These are phyloP conservation scores for Eudemis profundana DNA, from an alignment of 2,888 invertebrate species.

Conservation along the genomic window DNA sequence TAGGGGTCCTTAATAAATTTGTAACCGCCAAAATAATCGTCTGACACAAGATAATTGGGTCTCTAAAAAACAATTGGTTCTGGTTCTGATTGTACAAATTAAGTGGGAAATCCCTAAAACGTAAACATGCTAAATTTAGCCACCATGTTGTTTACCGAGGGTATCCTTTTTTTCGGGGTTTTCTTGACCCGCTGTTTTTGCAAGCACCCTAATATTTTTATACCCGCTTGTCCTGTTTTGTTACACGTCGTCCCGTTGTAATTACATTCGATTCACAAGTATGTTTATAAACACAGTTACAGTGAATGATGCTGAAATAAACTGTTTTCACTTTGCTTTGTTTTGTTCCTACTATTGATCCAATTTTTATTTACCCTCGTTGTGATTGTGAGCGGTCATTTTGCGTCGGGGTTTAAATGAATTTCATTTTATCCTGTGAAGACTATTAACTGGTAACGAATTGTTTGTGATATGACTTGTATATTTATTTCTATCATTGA, in stretches of 20 bases:
- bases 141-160: conserved; percentile 31
- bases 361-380: conserved; percentile 31
- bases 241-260: conserved; percentile 64
- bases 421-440: conserved; percentile 4
- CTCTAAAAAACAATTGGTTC: conserved; percentile 18
- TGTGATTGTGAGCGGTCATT: conserved; percentile 38
- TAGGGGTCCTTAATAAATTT: neutral
- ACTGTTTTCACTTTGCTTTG: conserved; percentile 41
- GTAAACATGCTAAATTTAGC: conserved; percentile 26
- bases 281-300: conserved; percentile 25
- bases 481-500: conserved; percentile 5
- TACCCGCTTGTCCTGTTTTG: conserved; percentile 64
- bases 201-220: conserved; percentile 66
- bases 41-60: conserved; percentile 25
- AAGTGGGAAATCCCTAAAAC: conserved; percentile 34
- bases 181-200: conserved; percentile 57
- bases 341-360: conserved; percentile 41
- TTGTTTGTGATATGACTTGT: conserved; percentile 5
- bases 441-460: conserved; percentile 14
- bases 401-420: conserved; percentile 25
- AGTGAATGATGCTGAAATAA: conserved; percentile 34
- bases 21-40: neutral
- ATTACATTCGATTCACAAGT: conserved; percentile 66
- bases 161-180: conserved; percentile 35
- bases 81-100: conserved; percentile 35